Evolutionary conservation across 1,140 invertebrate genomes (phyloP).

Genomic region (Diploscapter pachys): DNA sequence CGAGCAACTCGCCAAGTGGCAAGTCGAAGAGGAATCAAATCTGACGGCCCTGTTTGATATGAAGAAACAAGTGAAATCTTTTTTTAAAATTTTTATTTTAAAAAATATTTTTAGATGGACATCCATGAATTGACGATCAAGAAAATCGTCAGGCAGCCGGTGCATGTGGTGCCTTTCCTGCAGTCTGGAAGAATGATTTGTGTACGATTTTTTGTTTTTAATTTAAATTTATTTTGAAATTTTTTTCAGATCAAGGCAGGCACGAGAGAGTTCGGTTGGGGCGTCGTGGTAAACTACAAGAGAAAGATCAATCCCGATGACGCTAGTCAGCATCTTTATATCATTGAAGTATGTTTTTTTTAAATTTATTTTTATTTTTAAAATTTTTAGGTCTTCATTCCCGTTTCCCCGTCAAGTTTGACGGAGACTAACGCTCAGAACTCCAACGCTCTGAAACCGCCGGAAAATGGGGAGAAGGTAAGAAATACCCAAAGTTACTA

Average conservation of each 20-base stretch:
- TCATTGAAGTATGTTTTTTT: slow-evolving; percentile 67
- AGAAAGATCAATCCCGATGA: slow-evolving; percentile 63
- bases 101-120: background rate
- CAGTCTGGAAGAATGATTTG: slow-evolving; percentile 87
- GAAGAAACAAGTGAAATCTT: slow-evolving; percentile 69
- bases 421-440: background rate
- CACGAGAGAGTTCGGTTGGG: slow-evolving; percentile 88
- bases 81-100: too few species aligned
- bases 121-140: slow-evolving; percentile 68
- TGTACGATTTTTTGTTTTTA: slow-evolving; percentile 63
- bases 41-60: slow-evolving; percentile 81
- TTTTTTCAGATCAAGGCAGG: slow-evolving; percentile 74
- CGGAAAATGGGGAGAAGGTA: slow-evolving; percentile 2
- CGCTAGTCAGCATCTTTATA: slow-evolving; percentile 63
- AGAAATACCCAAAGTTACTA: too few species aligned
- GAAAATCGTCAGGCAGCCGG: slow-evolving; percentile 76
- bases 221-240: background rate
- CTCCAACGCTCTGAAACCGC: background rate
- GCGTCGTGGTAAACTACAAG: slow-evolving; percentile 86
- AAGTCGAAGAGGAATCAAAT: slow-evolving; percentile 69
- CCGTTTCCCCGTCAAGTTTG: background rate
- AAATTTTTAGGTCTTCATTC: background rate
- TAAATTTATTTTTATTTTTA: background rate
- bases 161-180: slow-evolving; percentile 86
- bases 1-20: slow-evolving; percentile 38